Conservation (phyloP, 2,113 vertebrate species). For the Trichechus manatus region DNA sequence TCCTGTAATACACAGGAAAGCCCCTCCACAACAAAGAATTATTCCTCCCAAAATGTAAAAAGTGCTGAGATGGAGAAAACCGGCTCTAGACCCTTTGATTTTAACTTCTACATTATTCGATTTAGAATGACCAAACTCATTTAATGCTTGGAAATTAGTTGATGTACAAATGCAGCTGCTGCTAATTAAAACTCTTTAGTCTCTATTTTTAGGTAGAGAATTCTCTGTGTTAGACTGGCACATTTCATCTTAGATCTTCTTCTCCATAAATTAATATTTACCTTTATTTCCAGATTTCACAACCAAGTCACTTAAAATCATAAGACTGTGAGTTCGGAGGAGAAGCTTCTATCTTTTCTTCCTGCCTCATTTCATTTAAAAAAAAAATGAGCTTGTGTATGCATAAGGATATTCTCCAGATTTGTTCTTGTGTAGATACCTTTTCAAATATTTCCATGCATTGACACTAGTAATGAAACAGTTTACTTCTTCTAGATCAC, state of each 20-base stretch:
- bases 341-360: not conserved
- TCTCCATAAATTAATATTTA: not conserved
- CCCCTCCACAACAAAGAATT: not conserved
- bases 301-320: constrained; percentile 29
- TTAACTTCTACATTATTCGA: not conserved
- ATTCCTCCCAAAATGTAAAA: not conserved
- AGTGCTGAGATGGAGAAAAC: not conserved
- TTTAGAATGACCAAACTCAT: not conserved
- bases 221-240: not conserved
- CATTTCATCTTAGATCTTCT: not conserved
- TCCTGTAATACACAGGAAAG: accelerated
- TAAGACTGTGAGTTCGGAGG: not conserved
- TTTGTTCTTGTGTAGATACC: not conserved
- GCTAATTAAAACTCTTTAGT: not conserved
- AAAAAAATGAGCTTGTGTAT: not conserved
- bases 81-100: not conserved
- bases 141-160: not conserved
- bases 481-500: constrained; percentile 29
- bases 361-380: not conserved
- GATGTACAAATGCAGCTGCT: not conserved
- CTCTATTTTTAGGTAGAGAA: not conserved
- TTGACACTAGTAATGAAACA: not conserved
- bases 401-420: not conserved
- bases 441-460: constrained; percentile 39
- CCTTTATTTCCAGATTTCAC: not conserved